A percentile compares a stretch with the other conserved stretches of the same genome.
Conservation (phyloP, 92 coral and sea anemone genomes). For the Hydrozoanthus gracilis region DNA sequence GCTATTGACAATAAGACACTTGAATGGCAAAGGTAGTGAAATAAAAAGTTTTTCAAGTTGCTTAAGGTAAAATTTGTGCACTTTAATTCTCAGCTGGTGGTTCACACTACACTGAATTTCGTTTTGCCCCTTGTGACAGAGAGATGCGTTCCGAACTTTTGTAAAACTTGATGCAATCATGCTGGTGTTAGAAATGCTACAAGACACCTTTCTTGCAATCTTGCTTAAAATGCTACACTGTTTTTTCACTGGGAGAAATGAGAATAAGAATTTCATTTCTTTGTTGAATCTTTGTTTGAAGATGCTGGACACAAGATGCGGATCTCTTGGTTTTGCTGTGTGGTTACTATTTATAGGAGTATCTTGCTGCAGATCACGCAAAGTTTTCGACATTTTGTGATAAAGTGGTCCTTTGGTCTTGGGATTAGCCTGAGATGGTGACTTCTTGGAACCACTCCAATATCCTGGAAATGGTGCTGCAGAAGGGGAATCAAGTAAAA, state of each 20-base stretch:
- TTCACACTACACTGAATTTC: slow-evolving; percentile 2
- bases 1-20: slow-evolving; percentile 73
- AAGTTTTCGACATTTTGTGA: background rate
- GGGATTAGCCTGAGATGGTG: background rate
- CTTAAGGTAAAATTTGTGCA: slow-evolving; percentile 35
- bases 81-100: slow-evolving; percentile 20
- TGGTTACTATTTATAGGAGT: background rate
- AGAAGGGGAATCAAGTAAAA: background rate
- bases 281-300: slow-evolving; percentile 57
- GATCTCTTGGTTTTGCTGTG: background rate
- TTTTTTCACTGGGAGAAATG: slow-evolving; percentile 54
- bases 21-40: slow-evolving; percentile 74
- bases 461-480: slow-evolving; percentile 40
- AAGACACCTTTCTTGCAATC: slow-evolving; percentile 49
- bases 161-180: slow-evolving; percentile 44
- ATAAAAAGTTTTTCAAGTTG: slow-evolving; percentile 67
- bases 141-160: slow-evolving; percentile 18
- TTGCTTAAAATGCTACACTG: slow-evolving; percentile 57
- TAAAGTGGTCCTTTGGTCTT: background rate
- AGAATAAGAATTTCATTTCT: slow-evolving; percentile 71
- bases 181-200: slow-evolving; percentile 39
- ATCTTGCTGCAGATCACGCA: background rate
- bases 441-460: background rate
- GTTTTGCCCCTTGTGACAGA: background rate
- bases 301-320: background rate